Percentiles rank a stretch among this genome's conserved stretches.
Conservation (phyloP, 2,113 vertebrate genomes). For the Gulo gulo region DNA sequence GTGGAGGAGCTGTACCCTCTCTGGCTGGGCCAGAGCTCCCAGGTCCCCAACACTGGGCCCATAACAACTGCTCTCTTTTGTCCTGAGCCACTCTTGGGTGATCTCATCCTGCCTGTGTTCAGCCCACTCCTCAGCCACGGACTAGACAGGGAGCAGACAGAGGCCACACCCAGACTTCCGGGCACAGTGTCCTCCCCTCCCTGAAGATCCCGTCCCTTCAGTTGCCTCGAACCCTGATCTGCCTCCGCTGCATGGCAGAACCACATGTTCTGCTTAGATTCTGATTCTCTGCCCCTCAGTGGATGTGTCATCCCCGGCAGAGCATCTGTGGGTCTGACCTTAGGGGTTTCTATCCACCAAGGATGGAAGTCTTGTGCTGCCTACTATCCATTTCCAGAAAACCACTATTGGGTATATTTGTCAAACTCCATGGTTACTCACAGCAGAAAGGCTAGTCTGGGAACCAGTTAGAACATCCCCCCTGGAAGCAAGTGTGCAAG, state of each 20-base stretch:
- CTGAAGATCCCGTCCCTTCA: neutral
- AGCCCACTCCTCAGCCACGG: neutral
- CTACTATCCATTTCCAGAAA: neutral
- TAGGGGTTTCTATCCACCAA: neutral
- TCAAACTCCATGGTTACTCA: neutral
- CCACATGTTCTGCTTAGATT: neutral
- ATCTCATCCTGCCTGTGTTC: neutral
- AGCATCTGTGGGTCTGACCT: neutral
- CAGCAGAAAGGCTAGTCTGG: no score
- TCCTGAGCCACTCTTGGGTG: neutral
- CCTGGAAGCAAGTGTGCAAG: fast-evolving
- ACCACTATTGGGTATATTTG: fast-evolving
- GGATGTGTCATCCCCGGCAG: fast-evolving
- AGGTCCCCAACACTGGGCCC: neutral
- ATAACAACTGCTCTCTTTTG: neutral
- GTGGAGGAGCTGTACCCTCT: neutral
- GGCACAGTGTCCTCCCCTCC: neutral
- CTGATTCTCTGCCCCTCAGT: fast-evolving
- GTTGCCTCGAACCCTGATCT: neutral
- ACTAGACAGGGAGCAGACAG: neutral
- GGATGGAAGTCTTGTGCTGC: neutral
- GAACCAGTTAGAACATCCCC: neutral
- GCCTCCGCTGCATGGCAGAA: neutral
- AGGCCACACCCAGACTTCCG: neutral
- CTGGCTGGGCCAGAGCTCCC: no score